These are phyloP conservation scores for Rhysida immarginata DNA, from an alignment of 1,140 invertebrate genomes.

Conservation along the genomic window DNA sequence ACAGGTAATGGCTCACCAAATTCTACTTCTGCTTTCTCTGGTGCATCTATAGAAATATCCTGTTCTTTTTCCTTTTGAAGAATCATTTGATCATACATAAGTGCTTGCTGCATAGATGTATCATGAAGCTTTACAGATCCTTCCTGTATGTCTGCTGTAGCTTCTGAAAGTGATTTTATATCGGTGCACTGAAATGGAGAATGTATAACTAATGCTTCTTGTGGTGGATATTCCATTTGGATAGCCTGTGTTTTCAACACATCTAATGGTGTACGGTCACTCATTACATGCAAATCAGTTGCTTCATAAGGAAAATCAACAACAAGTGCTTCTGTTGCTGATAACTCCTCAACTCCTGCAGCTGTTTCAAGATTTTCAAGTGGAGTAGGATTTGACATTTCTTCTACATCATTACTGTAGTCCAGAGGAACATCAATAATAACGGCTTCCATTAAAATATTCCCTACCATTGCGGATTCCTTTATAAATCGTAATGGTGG, in stretches of 20 bases:
- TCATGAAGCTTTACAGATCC: too few relatives aligned
- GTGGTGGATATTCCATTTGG: not conserved
- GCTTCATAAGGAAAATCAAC: constrained; percentile 6
- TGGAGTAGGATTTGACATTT: constrained; percentile 8
- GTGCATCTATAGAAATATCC: too few relatives aligned
- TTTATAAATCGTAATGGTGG: constrained; percentile 73
- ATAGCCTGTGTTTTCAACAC: constrained; percentile 7
- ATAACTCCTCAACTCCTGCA: constrained; percentile 6
- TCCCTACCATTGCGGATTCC: constrained; percentile 70
- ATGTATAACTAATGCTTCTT: not conserved
- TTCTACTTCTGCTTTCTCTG: too few relatives aligned
- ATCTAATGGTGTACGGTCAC: constrained; percentile 12
- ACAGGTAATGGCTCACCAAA: too few relatives aligned
- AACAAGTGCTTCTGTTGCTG: constrained; percentile 1
- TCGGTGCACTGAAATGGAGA: not conserved
- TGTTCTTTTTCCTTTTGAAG: too few relatives aligned
- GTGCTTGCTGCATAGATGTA: too few relatives aligned
- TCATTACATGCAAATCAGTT: constrained; percentile 11
- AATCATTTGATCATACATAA: too few relatives aligned
- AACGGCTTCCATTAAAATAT: constrained; percentile 74
- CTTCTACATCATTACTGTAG: constrained; percentile 39
- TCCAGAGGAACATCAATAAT: constrained; percentile 64
- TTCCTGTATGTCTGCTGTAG: not conserved
- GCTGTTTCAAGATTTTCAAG: constrained; percentile 13
- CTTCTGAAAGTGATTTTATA: not conserved